These are phyloP conservation scores for Chiloscyllium plagiosum DNA, from an alignment of 2,113 vertebrate genomes.

Conservation along the genomic window DNA sequence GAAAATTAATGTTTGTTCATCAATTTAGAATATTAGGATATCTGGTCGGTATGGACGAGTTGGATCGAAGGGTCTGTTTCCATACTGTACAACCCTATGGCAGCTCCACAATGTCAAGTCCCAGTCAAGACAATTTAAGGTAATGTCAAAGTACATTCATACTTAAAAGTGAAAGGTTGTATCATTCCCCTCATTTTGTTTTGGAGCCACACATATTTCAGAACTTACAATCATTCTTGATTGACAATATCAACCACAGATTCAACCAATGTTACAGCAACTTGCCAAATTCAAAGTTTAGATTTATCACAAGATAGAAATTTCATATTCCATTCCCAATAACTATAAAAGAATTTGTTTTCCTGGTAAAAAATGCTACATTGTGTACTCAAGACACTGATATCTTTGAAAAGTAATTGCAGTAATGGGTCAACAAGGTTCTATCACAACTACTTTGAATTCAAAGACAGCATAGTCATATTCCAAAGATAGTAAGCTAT, in stretches of 20 bases:
- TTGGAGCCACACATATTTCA: not conserved
- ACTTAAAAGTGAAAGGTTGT: not conserved
- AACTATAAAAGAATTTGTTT: constrained; percentile 21
- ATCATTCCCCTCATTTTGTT: not conserved
- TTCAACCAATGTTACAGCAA: constrained; percentile 19
- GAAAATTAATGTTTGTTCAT: not conserved
- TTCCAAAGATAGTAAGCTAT: not conserved
- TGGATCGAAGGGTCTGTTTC: no score
- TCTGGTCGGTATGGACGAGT: no score
- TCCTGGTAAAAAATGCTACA: constrained; percentile 21
- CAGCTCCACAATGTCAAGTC: not conserved
- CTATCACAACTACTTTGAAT: constrained; percentile 1
- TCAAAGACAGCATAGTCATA: not conserved
- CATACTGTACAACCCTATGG: no score
- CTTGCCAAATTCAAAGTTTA: constrained; percentile 33
- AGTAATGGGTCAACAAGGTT: not conserved
- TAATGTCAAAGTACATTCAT: not conserved
- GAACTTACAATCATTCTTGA: not conserved
- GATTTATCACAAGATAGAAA: constrained; percentile 29
- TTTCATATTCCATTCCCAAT: constrained; percentile 22
- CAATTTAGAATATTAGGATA: not conserved
- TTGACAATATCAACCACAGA: not conserved
- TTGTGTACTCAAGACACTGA: not conserved
- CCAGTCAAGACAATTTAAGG: not conserved
- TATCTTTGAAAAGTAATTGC: not conserved